These are phyloP conservation scores for Encarsia formosa DNA, from an alignment of 2,888 invertebrate species.

Conservation along the genomic window DNA sequence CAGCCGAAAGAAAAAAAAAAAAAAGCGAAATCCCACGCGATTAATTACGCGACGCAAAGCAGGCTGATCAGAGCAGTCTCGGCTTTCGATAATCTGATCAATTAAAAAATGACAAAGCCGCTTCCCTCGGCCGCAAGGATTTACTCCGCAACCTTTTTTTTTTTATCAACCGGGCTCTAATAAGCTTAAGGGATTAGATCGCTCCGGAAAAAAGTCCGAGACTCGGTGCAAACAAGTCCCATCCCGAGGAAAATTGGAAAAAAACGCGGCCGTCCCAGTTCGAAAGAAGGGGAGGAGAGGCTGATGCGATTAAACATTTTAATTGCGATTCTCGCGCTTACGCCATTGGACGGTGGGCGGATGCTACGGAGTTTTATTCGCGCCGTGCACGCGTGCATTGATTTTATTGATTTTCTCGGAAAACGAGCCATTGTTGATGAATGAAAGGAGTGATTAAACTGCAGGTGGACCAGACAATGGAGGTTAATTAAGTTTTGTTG, in stretches of 20 bases:
- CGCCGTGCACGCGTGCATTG: background rate
- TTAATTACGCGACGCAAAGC: conserved; percentile 22
- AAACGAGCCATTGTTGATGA: too few relatives aligned
- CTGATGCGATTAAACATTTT: conserved; percentile 47
- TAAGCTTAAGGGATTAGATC: conserved; percentile 47
- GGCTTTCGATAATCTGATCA: conserved; percentile 28
- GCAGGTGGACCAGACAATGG: too few relatives aligned
- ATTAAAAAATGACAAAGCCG: conserved; percentile 28
- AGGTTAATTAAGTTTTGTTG: too few relatives aligned
- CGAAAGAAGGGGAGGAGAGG: too few relatives aligned
- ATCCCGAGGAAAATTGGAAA: too few relatives aligned
- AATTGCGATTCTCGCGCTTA: conserved; percentile 41
- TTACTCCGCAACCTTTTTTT: conserved; percentile 17
- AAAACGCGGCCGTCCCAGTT: too few relatives aligned
- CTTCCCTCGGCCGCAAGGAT: conserved; percentile 15
- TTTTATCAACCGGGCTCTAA: conserved; percentile 38
- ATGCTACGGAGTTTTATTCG: background rate
- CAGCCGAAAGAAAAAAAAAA: background rate
- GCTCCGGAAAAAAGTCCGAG: too few relatives aligned
- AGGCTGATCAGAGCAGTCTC: conserved; percentile 28
- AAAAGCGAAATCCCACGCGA: too few relatives aligned
- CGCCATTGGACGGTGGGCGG: background rate
- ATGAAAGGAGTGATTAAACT: too few relatives aligned
- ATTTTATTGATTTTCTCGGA: conserved; percentile 18
- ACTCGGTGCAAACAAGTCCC: too few relatives aligned